Conservation (phyloP, 1,140 invertebrate genomes). For the Drosophila arizonae region DNA sequence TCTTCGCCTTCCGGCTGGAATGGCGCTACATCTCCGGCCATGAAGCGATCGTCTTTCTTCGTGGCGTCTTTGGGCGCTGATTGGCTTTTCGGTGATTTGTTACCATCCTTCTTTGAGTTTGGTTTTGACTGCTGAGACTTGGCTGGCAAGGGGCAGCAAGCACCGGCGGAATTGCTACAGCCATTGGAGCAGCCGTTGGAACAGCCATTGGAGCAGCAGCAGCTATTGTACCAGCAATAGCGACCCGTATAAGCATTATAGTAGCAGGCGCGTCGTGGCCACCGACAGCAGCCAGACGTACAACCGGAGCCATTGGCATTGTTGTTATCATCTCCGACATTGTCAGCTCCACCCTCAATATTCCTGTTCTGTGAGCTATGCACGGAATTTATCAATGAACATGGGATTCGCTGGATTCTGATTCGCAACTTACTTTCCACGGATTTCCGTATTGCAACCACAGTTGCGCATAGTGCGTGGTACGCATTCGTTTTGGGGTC, state of each 20-base stretch:
- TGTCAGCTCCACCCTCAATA: no score
- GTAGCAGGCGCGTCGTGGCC: slow-evolving; percentile 20
- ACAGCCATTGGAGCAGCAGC: slow-evolving; percentile 20
- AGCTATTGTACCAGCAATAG: slow-evolving; percentile 36
- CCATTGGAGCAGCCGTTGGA: slow-evolving; percentile 8
- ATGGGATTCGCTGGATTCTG: background rate
- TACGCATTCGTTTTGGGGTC: background rate
- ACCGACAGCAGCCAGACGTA: slow-evolving; percentile 7
- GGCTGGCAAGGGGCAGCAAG: slow-evolving; percentile 2
- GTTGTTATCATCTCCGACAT: background rate
- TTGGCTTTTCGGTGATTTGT: no score
- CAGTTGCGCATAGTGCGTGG: slow-evolving; percentile 12
- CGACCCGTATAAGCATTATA: slow-evolving; percentile 47
- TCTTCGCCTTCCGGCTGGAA: slow-evolving; percentile 10
- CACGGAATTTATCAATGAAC: background rate
- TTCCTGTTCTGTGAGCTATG: background rate
- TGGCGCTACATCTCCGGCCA: slow-evolving; percentile 4
- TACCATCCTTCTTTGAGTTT: no score
- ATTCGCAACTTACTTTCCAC: slow-evolving; percentile 17
- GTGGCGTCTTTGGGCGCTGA: background rate
- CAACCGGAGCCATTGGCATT: background rate
- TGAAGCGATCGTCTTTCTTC: slow-evolving; percentile 1
- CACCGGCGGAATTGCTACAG: background rate
- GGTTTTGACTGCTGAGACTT: no score
- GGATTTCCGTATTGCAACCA: slow-evolving; percentile 13